A percentile compares a stretch with the other conserved stretches of the same genome.
phyloP scores from a whole-genome alignment of 2,113 vertebrate genomes.

The Pangasianodon hypophthalmus region DNA sequence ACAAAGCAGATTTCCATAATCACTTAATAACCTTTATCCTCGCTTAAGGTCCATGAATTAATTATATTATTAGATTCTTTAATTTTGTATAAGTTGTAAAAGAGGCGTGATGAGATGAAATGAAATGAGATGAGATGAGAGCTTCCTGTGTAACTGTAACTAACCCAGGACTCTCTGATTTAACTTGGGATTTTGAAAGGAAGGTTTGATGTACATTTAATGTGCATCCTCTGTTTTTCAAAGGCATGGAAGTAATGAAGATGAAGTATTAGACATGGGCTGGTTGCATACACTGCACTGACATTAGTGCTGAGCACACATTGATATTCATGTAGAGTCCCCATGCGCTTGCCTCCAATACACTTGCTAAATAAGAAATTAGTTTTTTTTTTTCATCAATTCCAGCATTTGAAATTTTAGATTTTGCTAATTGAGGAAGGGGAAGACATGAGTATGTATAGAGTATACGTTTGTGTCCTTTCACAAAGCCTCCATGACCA shows the following conservation, averaged over 20 bases:
- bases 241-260: constrained; percentile 73
- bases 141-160: neutral
- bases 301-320: constrained; percentile 67
- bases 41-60: neutral
- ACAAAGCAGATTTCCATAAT: neutral
- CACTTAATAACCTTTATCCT: neutral
- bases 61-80: neutral
- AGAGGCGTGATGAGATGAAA: neutral
- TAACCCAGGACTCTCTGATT: constrained; percentile 44
- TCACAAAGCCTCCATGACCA: neutral
- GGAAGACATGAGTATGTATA: constrained; percentile 58
- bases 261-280: constrained; percentile 59
- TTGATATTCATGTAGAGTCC: constrained; percentile 73
- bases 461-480: neutral
- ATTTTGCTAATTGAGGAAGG: constrained; percentile 77
- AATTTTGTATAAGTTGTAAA: constrained; percentile 27
- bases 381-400: constrained; percentile 74
- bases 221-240: constrained; percentile 68
- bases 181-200: constrained; percentile 47
- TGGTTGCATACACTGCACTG: constrained; percentile 13
- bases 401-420: constrained; percentile 75
- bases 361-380: constrained; percentile 60
- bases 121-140: neutral
- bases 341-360: constrained; percentile 36
- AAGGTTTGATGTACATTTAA: constrained; percentile 73